Evolutionary conservation across 2,113 vertebrate genomes (phyloP), one percentile per base, ranked within the genome.

Genomic region (Aplodontia rufa): DNA sequence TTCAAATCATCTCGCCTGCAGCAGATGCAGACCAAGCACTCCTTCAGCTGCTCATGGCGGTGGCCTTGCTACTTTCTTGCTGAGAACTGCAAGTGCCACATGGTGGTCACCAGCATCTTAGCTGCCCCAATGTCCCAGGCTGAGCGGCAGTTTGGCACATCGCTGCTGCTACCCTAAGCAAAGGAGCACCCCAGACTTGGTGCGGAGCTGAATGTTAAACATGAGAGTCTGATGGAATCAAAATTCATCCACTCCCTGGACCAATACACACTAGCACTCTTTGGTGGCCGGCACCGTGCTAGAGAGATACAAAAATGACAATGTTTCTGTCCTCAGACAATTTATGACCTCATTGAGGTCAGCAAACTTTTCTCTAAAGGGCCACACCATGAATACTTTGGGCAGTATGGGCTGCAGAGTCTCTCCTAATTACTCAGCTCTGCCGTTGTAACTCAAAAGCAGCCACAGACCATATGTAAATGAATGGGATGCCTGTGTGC

Each of bases 1-100:
- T 98, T 98, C 87, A 96, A 86, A 98, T 28, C 5, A 88, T 83
- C 98, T 98, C 95, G 93, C 88, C 85, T 84, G 96, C 97, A 94
- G 96, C 83, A 74, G 90, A 90, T 75, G 87, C 91, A 89, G 92
- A 97, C 97, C 97, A 87, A 97, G 98, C 96, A 95, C 96, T 96
- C 97, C 97, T 98, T 96, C 83, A 96, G 97, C 96, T 93, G 94
- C 97, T 93, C 51, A 71, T 89, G 92, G 90, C 95, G 97, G 72
- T 90, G 84, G 93, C 94, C 68, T 95, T 58, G 42, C 95, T 40
- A 16, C 35, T 75, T 80, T 37, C 92, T 62, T 91, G 60, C 83
- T 8, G 69, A 93, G 86, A 95, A 66, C 22, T 5, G 20, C 42
- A 20, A 45, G 64, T 74, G 80, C 69, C 62, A 28, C 35, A 1